Evolutionary conservation across 2,113 vertebrate genomes (phyloP).

Genomic region (Anser brachyrhynchus): DNA sequence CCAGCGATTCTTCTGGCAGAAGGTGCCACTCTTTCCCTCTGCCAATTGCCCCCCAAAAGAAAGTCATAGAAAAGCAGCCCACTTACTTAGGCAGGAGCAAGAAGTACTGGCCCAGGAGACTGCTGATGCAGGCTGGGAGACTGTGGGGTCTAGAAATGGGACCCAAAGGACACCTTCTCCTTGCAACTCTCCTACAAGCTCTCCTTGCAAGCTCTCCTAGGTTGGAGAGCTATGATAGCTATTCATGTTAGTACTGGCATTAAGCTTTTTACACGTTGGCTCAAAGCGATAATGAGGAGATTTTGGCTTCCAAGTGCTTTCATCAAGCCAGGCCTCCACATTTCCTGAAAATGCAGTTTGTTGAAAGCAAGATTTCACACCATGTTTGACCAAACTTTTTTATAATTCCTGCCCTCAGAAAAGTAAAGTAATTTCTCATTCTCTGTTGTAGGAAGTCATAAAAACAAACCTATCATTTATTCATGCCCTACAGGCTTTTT

Average conservation of each 20-base stretch:
- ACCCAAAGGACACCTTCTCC: background rate
- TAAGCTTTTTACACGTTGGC: background rate
- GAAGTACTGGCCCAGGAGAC: background rate
- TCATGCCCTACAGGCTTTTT: background rate
- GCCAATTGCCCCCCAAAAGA: no score
- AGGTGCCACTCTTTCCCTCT: background rate
- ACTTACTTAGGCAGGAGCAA: background rate
- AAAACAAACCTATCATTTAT: slow-evolving; percentile 25
- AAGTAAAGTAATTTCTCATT: background rate
- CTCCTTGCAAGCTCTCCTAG: no score
- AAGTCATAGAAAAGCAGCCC: background rate
- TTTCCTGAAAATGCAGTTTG: background rate
- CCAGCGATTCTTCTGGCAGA: background rate
- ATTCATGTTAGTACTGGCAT: background rate
- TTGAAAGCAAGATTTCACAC: slow-evolving; percentile 36
- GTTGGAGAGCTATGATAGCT: background rate
- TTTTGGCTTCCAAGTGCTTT: background rate
- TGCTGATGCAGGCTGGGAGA: background rate
- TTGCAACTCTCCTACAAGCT: background rate
- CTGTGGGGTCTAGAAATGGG: background rate
- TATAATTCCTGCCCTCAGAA: background rate
- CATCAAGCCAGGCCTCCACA: background rate
- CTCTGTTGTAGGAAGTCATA: background rate
- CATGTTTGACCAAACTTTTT: background rate
- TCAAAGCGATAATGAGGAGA: background rate